Base-by-base conservation (phyloP, 1,140 invertebrate species). In the Anoplolepis gracilipes region DNA sequence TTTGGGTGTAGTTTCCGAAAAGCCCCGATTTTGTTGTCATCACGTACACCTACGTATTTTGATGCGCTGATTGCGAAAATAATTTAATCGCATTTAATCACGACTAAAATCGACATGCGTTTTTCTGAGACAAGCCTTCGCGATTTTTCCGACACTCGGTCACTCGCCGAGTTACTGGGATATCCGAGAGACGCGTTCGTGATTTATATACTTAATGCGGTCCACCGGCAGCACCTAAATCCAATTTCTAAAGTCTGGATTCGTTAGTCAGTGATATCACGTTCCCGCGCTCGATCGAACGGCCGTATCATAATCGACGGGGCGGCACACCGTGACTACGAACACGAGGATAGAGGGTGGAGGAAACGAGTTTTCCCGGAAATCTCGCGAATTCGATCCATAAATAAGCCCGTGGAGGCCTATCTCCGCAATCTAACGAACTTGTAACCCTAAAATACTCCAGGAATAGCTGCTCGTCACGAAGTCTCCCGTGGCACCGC, bases 361-460 rank as follows among this genome's bases (percentile, higher is more conserved):
- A 57, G 85, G 57, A 85, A 88, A 85, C 67, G 82, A 81, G 82
- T 61, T 88, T 88, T 81, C 87, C 87, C 82, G 87, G 87, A 88
- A 88, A 88, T 88, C 87, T 88, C 87, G 82, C 87, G 75, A 87
- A 88, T 88, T 88, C 86, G 86, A 88, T 88, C 86, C 87, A 88
- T 88, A 88, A 88, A 88, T 88, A 88, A 88, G 82, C 82, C 87
- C 87, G 82, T 75, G 69, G 82, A 84, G 75, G 67, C 69, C 82
- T 88, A 88, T 88, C 87, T 79, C 75, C 53, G 82, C 87, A 87
- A 88, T 88, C 87, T 88, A 85, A 84, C 82, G 87, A 88, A 88
- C 87, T 88, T 88, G 87, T 88, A 88, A 85, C 87, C 87, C 87
- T 88, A 88, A 88, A 88, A 88, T 88, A 88, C 82, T 88, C 75